A percentile compares a stretch with the other conserved stretches of the same genome.
Conservation (phyloP, 2,888 invertebrate genomes). For the Dermolepida albohirtum region DNA sequence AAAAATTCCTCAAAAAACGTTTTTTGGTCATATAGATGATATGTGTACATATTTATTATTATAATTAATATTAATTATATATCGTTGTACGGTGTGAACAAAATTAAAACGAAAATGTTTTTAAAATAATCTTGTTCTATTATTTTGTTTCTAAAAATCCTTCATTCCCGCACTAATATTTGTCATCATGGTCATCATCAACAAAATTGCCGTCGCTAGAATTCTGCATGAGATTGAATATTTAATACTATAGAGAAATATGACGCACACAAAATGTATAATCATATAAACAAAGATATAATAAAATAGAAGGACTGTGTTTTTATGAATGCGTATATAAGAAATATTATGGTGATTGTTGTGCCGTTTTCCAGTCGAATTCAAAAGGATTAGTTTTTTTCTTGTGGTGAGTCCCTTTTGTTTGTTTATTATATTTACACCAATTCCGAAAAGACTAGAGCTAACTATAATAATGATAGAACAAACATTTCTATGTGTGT, state of each 20-base stretch:
- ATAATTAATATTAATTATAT: slow-evolving; percentile 63
- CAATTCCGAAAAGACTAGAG: slow-evolving; percentile 49
- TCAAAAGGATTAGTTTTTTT: slow-evolving; percentile 41
- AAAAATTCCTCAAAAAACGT: slow-evolving; percentile 49
- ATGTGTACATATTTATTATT: slow-evolving; percentile 65
- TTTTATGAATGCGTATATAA: slow-evolving; percentile 26
- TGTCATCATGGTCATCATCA: slow-evolving; percentile 20
- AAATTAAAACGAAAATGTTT: slow-evolving; percentile 64
- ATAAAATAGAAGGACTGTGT: slow-evolving; percentile 32
- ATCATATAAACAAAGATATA: slow-evolving; percentile 18
- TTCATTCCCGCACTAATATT: slow-evolving; percentile 26
- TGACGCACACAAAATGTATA: slow-evolving; percentile 15
- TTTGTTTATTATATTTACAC: slow-evolving; percentile 51
- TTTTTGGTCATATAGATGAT: slow-evolving; percentile 54
- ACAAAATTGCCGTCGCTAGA: slow-evolving; percentile 25
- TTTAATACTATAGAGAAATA: slow-evolving; percentile 11
- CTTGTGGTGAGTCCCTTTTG: slow-evolving; percentile 54
- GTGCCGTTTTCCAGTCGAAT: slow-evolving; percentile 32
- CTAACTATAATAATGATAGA: slow-evolving; percentile 54
- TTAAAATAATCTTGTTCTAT: slow-evolving; percentile 56
- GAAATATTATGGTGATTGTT: slow-evolving; percentile 40
- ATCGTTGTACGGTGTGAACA: slow-evolving; percentile 66
- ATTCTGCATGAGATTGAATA: slow-evolving; percentile 12
- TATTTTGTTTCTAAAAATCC: slow-evolving; percentile 39
- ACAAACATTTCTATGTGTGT: slow-evolving; percentile 48